Evolutionary conservation across 64 coral and sea anemone genomes (phyloP), one percentile per base, ranked within the genome.

Genomic region (Exaiptasia diaphana): DNA sequence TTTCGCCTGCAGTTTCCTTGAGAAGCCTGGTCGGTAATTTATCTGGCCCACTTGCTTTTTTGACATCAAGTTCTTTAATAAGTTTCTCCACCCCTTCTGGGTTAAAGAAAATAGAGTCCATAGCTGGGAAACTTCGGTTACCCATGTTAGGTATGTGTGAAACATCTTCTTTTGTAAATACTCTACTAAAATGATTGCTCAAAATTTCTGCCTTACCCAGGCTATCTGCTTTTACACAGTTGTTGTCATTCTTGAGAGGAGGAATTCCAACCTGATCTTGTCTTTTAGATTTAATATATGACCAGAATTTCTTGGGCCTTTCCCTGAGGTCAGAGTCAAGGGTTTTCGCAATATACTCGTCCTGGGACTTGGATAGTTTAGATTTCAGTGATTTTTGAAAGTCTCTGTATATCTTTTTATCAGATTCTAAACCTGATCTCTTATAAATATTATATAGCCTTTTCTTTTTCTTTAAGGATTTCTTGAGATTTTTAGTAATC

Each of bases 201-300:
- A 85, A 22, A n/a, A 85, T 73, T 85, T 85, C 82, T 64, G 80
- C 80, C 42, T 83, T 83, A 13, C 63, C 61, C 54, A 49, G 28
- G 68, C 61, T 82, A 40, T 82, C 61, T 1, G 79, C 68, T 61
- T 67, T 67, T 50, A 83, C 80, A 50, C 42, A 44, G 39, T 39
- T 53, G 41, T 73, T 41, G 4, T 20, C 69, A 65, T 27, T 65
- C 78, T 67, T 67, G 17, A 73, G 32, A 27, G 69, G 69, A 73
- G 69, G 69, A 4, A 73, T 48, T 3, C 80, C 80, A 83, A 83
- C 26, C 14, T 70, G 64, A 30, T 83, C 80, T 83, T 70, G 80
- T 83, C 32, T 83, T 83, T 83, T 83, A 6, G 80, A 83, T 70
- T 83, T 83, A 28, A 68, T 83, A 46, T 67, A 82, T 10, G 78